Conservation (phyloP, 2,888 invertebrate species). For the Cremastobaeus sp. region DNA sequence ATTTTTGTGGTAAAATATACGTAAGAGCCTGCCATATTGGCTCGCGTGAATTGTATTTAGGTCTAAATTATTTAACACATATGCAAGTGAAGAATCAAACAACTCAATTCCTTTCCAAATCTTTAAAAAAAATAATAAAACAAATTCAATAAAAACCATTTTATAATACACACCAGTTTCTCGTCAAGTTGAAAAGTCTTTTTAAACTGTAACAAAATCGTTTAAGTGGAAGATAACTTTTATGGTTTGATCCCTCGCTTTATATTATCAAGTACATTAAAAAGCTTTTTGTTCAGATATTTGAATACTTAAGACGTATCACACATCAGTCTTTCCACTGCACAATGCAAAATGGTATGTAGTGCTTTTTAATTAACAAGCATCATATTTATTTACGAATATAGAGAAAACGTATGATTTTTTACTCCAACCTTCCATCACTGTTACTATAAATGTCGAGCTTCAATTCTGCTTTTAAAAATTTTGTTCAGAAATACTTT, state of each 20-base stretch:
- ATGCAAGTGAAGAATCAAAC: constrained; percentile 25
- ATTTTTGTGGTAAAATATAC: constrained; percentile 75
- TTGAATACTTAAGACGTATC: constrained; percentile 53
- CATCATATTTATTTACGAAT: constrained; percentile 21
- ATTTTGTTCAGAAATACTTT: constrained; percentile 1
- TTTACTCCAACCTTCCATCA: constrained; percentile 42
- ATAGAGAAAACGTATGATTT: constrained; percentile 34
- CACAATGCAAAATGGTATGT: constrained; percentile 45
- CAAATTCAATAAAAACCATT: too few relatives aligned
- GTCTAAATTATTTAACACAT: constrained; percentile 39
- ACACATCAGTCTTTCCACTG: constrained; percentile 58
- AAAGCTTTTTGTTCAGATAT: constrained; percentile 44
- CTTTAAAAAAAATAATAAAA: background rate
- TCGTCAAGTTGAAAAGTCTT: background rate
- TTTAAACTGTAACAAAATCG: background rate
- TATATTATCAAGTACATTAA: constrained; percentile 36
- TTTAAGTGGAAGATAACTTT: background rate
- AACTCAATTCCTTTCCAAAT: background rate
- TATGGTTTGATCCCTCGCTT: constrained; percentile 23
- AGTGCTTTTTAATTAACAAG: constrained; percentile 24
- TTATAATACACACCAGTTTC: too few relatives aligned
- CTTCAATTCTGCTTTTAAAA: constrained; percentile 4
- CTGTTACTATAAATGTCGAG: constrained; percentile 40
- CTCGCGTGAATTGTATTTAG: constrained; percentile 60
- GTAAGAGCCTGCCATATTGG: constrained; percentile 67